phyloP scores from a whole-genome alignment of 2,888 invertebrate genomes.

The Charanyca ferruginea region DNA sequence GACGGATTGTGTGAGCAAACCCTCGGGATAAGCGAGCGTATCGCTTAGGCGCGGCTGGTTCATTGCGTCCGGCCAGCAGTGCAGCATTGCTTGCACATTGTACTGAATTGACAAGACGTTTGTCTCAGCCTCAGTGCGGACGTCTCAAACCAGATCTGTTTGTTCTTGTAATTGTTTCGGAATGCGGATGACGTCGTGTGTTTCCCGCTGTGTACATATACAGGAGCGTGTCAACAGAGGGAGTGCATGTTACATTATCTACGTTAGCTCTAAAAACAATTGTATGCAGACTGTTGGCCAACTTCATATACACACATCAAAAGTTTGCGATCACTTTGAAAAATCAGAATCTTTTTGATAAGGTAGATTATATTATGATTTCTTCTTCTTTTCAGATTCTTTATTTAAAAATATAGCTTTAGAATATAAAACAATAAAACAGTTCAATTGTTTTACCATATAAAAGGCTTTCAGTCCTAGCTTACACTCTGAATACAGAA shows the following conservation, averaged over 20 bases:
- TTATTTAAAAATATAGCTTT: too few relatives aligned
- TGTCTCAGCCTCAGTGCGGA: conserved; percentile 10
- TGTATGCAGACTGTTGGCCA: not conserved
- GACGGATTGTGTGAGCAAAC: conserved; percentile 60
- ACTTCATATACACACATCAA: not conserved
- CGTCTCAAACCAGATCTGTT: conserved; percentile 35
- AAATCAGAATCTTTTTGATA: too few relatives aligned
- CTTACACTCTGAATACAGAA: too few relatives aligned
- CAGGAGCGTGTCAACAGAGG: conserved; percentile 25
- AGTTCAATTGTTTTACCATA: too few relatives aligned
- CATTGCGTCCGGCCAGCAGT: conserved; percentile 21
- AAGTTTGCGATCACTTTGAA: too few relatives aligned
- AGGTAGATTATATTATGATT: too few relatives aligned
- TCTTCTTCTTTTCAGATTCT: too few relatives aligned
- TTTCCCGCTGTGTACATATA: conserved; percentile 26
- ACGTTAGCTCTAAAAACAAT: conserved; percentile 6
- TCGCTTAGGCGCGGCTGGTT: conserved; percentile 35
- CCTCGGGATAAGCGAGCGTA: conserved; percentile 47
- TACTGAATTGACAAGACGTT: conserved; percentile 33
- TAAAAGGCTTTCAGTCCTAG: too few relatives aligned
- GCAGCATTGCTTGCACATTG: conserved; percentile 9
- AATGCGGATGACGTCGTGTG: conserved; percentile 31
- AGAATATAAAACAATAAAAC: too few relatives aligned
- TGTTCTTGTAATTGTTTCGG: conserved; percentile 50
- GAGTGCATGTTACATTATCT: conserved; percentile 3